Evolutionary conservation across 2,797 vertebrate species (phyloP).

Genomic region (Chiroxiphia lanceolata): DNA sequence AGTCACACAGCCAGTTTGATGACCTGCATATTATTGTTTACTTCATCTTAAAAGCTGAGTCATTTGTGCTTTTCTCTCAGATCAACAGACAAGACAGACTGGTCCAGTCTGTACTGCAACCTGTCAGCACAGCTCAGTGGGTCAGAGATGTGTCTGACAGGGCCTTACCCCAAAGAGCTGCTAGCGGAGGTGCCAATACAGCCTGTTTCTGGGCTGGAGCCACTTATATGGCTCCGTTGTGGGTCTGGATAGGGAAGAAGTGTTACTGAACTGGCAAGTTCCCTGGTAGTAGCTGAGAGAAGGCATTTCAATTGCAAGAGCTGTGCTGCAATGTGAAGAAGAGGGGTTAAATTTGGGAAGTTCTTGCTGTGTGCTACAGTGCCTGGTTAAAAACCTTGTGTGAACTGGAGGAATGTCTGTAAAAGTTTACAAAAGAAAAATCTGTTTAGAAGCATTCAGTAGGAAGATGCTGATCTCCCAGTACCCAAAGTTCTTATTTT

Average conservation of each 20-base stretch:
- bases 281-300: neutral
- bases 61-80: neutral
- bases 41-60: slow-evolving; percentile 34
- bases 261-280: neutral
- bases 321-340: neutral
- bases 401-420: neutral
- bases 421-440: neutral
- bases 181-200: neutral
- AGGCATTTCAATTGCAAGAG: neutral
- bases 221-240: neutral
- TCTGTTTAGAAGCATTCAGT: neutral
- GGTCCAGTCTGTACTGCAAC: neutral
- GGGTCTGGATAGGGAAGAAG: neutral
- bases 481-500: neutral
- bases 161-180: neutral
- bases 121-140: neutral
- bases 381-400: neutral
- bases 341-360: neutral
- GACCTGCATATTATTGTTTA: slow-evolving; percentile 14
- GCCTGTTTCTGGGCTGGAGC: neutral
- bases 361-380: neutral
- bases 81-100: slow-evolving; percentile 6
- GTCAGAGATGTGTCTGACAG: neutral
- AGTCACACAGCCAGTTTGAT: neutral
- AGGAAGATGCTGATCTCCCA: neutral